A percentile compares a stretch with the other conserved stretches of the same genome.
Conservation (phyloP, 2,888 invertebrate species). For the Nematopogon swammerdamellus region DNA sequence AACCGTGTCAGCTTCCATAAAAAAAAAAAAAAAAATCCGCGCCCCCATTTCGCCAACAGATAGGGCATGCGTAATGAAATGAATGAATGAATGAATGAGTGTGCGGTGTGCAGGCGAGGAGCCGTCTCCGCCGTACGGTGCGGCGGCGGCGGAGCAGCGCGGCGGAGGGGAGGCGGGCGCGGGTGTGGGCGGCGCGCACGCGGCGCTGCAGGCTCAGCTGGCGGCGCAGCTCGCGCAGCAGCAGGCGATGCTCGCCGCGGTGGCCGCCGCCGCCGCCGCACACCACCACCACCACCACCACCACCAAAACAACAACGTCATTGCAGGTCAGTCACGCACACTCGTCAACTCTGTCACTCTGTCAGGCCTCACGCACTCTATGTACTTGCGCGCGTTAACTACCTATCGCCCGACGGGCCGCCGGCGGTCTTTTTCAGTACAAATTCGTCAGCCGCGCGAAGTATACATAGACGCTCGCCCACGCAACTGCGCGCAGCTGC, state of each 20-base stretch:
- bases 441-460: too few species aligned
- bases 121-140: constrained; percentile 32
- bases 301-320: constrained; percentile 57
- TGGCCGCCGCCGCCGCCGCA: constrained; percentile 57
- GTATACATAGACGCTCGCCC: too few species aligned
- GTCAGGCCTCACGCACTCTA: too few species aligned
- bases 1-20: too few species aligned
- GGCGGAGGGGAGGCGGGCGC: constrained; percentile 34
- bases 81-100: too few species aligned
- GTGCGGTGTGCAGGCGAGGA: constrained; percentile 43
- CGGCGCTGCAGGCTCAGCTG: constrained; percentile 59
- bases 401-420: too few species aligned
- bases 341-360: not conserved
- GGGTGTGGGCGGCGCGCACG: constrained; percentile 23
- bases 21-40: too few species aligned
- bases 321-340: constrained; percentile 42
- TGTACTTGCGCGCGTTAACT: too few species aligned
- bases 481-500: too few species aligned
- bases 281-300: constrained; percentile 62
- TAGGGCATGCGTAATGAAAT: too few species aligned
- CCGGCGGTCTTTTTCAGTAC: too few species aligned
- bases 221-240: constrained; percentile 60
- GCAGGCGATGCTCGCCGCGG: constrained; percentile 52
- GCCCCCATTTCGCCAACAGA: too few species aligned
- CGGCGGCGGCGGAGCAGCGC: constrained; percentile 44